Evolutionary conservation across 2,888 invertebrate genomes (phyloP), one percentile per base, ranked within the genome.

Genomic region (Euzophera pinguis): DNA sequence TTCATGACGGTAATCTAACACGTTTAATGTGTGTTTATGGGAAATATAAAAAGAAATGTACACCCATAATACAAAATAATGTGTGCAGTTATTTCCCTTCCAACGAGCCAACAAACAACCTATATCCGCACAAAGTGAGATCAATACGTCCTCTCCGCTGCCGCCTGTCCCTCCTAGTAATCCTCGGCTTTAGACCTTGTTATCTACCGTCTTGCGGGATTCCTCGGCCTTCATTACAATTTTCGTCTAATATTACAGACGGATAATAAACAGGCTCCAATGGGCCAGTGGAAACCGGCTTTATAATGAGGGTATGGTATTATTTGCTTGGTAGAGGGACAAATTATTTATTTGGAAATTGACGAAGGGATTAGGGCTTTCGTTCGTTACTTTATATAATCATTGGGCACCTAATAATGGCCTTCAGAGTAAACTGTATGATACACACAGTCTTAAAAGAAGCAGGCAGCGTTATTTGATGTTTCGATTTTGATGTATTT

Each of bases 191-290:
- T 55, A 55, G 65, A 78, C 77, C 81, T 84, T 79, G 84, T 84
- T 85, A 80, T 79, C 79, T 78, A 74, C 74, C 75, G 76, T 79
- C 84, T 84, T 82, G 79, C 67, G 80, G 78, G 78, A 75, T 73
- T 80, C 78, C 76, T 78, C 66, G 69, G 75, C 79, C 75, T 84
- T 86, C 78, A 84, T 86, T 81, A 85, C 79, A 83, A 81, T 84
- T 84, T 87, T 84, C 81, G 77, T 85, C 78, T 81, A 78, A 77
- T 80, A 81, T 84, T 83, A 84, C 81, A 75, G 69, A 72, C 71
- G 69, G 67, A 79, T 84, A 78, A 82, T 81, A 78, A 77, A 81
- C 73, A 73, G 66, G 58, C 61, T 68, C 64, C 60, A 65, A 65
- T 67, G 52, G 54, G 43, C 47, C 52, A 42, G 48, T 43, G 48